A percentile compares a stretch with the other conserved stretches of the same genome.
These are phyloP conservation scores for Semibalanus balanoides DNA, from an alignment of 1,140 invertebrate species.

Conservation along the genomic window DNA sequence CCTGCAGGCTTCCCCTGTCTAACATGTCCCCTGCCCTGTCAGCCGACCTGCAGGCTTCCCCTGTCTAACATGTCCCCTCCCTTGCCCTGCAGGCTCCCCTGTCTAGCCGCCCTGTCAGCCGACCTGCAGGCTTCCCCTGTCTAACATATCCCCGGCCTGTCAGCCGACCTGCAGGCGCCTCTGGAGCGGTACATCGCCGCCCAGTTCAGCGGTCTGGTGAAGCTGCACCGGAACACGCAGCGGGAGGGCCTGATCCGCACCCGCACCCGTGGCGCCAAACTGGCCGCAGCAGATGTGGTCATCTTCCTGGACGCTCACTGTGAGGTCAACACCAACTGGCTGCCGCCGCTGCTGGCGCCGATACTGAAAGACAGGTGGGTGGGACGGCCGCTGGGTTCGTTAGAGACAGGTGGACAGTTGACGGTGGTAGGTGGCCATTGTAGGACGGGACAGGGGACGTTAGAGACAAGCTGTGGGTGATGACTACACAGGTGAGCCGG, in stretches of 20 bases:
- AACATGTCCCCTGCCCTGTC: too few species aligned
- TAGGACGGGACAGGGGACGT: too few species aligned
- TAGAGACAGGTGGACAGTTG: background rate
- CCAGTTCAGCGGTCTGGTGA: slow-evolving; percentile 68
- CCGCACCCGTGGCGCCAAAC: slow-evolving; percentile 72
- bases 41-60: too few species aligned
- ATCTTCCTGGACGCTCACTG: slow-evolving; percentile 88
- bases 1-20: too few species aligned
- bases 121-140: too few species aligned
- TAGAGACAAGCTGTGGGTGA: too few species aligned
- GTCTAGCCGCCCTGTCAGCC: background rate
- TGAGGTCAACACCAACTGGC: slow-evolving; percentile 74
- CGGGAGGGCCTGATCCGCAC: slow-evolving; percentile 84
- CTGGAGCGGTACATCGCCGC: slow-evolving; percentile 73
- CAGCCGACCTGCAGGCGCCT: slow-evolving; percentile 53
- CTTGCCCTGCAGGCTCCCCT: too few species aligned
- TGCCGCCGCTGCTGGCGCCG: slow-evolving; percentile 87
- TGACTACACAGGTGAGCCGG: too few species aligned
- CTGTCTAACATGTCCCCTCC: too few species aligned
- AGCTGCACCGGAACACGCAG: slow-evolving; percentile 65
- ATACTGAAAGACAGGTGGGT: slow-evolving; percentile 65
- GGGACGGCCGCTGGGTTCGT: background rate
- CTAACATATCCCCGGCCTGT: background rate
- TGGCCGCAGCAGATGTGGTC: slow-evolving; percentile 90
- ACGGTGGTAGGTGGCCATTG: too few species aligned